Base-by-base conservation (phyloP, 2,797 vertebrate genomes). In the Fratercula arctica region DNA sequence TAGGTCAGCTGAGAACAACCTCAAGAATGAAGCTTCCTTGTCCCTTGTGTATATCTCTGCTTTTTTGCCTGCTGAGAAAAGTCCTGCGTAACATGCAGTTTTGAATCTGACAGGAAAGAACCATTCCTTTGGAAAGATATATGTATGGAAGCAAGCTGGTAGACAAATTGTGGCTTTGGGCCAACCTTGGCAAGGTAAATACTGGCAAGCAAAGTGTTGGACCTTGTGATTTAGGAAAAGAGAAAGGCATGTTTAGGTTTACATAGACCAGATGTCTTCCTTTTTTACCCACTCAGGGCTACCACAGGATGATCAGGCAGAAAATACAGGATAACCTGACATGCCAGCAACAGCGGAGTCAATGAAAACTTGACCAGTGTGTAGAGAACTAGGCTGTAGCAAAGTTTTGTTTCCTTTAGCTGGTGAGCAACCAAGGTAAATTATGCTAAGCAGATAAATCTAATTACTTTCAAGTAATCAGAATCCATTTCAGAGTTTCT, bases 391-490 rank as follows among this genome's bases (percentile, higher is more conserved):
- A 59, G 11, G 5, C 20, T 74, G 18, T 11, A 86, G 28, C 31
- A 90, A 56, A 85, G 20, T 75, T 82, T 60, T 41, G 11, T 86
- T n/a, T 68, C 28, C 16, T 85, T 79, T 72, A 63, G 37, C 18
- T 50, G 50, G 13, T 63, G 84, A 83, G 26, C 13, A 90, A 91
- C 25, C 8, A 87, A 18, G 54, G 23, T 72, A 84, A 95, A 85
- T 46, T 90, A 77, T 41, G 28, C 21, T 90, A 91, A 93, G 50
- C 39, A 91, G 60, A 77, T 54, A 92, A 95, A 95, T 83, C n/a
- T 83, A 96, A 95, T 89, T 95, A 73, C 56, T 61, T 81, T 87
- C 50, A 87, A 89, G 90, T 91, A 88, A 93, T 87, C 60, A 91
- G 67, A 96, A 95, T 91, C 63, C 33, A 45, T 95, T 85, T 89